Conservation (phyloP, 2,113 vertebrate genomes). For the Pristiophorus japonicus region DNA sequence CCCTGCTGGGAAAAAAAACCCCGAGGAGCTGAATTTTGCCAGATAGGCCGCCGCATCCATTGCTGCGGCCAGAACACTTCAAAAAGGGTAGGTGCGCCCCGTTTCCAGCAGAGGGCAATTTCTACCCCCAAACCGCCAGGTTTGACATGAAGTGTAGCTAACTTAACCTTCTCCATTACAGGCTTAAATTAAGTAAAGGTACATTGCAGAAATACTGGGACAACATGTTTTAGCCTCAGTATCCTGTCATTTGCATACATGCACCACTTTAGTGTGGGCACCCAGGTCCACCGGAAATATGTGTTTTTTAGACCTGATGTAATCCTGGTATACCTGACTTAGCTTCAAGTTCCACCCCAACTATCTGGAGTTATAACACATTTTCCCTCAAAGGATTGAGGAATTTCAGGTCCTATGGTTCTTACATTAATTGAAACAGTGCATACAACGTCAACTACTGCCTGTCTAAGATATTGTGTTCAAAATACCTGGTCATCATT, state of each 20-base stretch:
- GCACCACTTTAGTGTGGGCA: neutral
- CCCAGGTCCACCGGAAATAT: neutral
- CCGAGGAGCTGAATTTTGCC: no score
- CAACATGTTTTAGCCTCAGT: neutral
- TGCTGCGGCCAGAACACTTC: no score
- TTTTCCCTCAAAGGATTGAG: neutral
- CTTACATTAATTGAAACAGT: neutral
- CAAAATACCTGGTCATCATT: neutral
- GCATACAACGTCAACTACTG: neutral
- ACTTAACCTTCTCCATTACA: neutral
- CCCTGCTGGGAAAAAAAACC: no score
- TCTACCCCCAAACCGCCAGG: neutral
- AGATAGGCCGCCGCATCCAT: no score
- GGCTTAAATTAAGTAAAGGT: neutral
- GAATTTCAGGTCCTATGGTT: neutral
- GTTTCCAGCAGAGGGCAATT: no score
- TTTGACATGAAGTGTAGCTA: neutral
- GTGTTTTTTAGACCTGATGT: neutral
- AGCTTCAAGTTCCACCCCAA: neutral
- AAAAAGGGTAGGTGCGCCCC: no score
- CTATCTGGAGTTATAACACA: neutral
- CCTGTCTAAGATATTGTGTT: neutral
- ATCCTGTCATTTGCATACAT: neutral
- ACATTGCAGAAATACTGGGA: no score
- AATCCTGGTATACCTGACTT: neutral